Percentiles rank a stretch among this genome's conserved stretches.
These are phyloP conservation scores for Ceraclea dissimilis DNA, from an alignment of 2,888 invertebrate genomes.

Conservation along the genomic window DNA sequence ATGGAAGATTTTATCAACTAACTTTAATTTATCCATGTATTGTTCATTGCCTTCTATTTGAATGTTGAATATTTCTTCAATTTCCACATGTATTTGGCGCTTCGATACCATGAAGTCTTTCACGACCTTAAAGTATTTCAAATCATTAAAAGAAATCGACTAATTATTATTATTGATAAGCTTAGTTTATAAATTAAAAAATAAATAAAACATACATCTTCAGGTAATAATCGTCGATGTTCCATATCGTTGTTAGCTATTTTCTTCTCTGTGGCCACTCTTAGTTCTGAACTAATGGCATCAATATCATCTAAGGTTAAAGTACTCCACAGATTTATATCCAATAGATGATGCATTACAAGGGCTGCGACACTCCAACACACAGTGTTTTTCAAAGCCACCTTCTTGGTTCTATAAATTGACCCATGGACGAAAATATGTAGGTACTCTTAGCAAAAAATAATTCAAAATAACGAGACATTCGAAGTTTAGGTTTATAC, in stretches of 20 bases:
- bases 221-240: neutral
- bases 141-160: neutral
- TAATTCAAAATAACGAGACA: neutral
- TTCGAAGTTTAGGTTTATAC: too few species aligned
- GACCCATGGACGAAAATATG: too few species aligned
- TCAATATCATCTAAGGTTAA: slow-evolving; percentile 9
- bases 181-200: neutral
- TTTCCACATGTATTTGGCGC: slow-evolving; percentile 9
- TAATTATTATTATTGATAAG: neutral
- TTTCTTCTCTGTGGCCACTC: slow-evolving; percentile 11
- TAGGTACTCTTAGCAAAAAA: too few species aligned
- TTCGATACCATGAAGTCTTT: slow-evolving; percentile 10
- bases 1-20: neutral
- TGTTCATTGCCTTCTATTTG: slow-evolving; percentile 9
- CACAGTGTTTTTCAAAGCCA: neutral
- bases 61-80: slow-evolving; percentile 10
- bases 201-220: neutral
- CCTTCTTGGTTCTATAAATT: slow-evolving; percentile 1
- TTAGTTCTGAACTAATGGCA: slow-evolving; percentile 5
- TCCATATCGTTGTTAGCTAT: neutral
- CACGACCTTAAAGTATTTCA: slow-evolving; percentile 3
- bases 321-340: slow-evolving; percentile 15
- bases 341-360: slow-evolving; percentile 11
- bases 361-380: slow-evolving; percentile 5
- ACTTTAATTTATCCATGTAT: slow-evolving; percentile 13